Evolutionary conservation across 2,113 vertebrate genomes (phyloP).

Genomic region (Megaceryle maxima): DNA sequence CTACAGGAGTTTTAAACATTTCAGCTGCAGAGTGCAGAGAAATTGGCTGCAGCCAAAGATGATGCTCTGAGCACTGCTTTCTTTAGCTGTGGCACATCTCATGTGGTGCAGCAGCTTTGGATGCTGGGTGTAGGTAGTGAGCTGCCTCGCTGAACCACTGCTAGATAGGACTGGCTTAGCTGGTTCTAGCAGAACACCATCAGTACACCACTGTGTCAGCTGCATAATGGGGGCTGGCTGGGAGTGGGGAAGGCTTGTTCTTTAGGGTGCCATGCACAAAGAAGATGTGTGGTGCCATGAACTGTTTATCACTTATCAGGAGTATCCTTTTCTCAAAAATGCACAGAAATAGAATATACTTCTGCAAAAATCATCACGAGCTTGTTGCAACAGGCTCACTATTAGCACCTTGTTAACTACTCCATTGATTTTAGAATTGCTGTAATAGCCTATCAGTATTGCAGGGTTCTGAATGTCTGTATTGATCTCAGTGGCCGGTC

Average conservation of each 20-base stretch:
- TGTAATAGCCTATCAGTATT: constrained; percentile 17
- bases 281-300: neutral
- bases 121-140: neutral
- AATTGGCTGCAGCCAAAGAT: neutral
- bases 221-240: neutral
- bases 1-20: neutral
- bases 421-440: constrained; percentile 37
- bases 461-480: neutral
- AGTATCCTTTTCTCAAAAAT: neutral
- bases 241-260: neutral
- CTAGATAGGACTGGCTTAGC: neutral
- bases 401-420: constrained; percentile 37
- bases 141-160: neutral
- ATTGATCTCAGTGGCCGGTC: constrained; percentile 24
- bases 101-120: neutral
- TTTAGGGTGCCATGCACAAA: neutral
- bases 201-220: neutral
- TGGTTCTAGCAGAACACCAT: neutral
- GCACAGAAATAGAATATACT: neutral
- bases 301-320: neutral
- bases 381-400: neutral
- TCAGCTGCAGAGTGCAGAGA: neutral
- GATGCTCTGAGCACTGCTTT: neutral
- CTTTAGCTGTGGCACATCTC: neutral
- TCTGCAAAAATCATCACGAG: neutral